Evolutionary conservation across 2,113 vertebrate genomes (phyloP).

Genomic region (Megaceryle maxima): DNA sequence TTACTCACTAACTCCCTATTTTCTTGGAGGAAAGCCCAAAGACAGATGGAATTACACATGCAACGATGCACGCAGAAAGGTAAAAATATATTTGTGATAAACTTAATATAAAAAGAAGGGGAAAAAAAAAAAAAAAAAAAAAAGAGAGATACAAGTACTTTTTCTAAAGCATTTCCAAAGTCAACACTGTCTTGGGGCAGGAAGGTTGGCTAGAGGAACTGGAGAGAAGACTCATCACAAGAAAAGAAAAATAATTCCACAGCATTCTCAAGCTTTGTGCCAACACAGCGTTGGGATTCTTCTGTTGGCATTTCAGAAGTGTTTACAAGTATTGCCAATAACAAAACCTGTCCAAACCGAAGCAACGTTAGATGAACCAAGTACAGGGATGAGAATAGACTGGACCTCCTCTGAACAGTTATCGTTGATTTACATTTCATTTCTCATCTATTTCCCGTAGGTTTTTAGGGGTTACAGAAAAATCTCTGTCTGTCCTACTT

Average conservation of each 20-base stretch:
- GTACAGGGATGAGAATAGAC: neutral
- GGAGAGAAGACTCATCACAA: neutral
- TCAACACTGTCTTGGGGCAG: neutral
- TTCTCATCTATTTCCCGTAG: neutral
- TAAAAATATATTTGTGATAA: neutral
- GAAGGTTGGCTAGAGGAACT: neutral
- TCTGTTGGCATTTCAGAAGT: neutral
- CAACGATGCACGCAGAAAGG: neutral
- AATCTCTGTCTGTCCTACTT: neutral
- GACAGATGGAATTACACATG: neutral
- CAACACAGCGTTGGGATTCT: neutral
- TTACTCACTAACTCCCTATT: neutral
- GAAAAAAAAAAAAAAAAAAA: neutral
- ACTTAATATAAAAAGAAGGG: neutral
- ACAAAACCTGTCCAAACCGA: neutral
- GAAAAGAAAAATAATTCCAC: neutral
- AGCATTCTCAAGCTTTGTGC: neutral
- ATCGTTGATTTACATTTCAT: neutral
- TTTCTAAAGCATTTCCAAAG: neutral
- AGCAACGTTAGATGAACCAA: neutral
- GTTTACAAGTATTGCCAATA: neutral
- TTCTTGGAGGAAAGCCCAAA: neutral
- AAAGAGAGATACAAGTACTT: neutral
- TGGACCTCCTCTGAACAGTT: neutral
- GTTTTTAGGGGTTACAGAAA: neutral